Conservation (phyloP, 1,140 invertebrate species). For the Scaptomyza montana region DNA sequence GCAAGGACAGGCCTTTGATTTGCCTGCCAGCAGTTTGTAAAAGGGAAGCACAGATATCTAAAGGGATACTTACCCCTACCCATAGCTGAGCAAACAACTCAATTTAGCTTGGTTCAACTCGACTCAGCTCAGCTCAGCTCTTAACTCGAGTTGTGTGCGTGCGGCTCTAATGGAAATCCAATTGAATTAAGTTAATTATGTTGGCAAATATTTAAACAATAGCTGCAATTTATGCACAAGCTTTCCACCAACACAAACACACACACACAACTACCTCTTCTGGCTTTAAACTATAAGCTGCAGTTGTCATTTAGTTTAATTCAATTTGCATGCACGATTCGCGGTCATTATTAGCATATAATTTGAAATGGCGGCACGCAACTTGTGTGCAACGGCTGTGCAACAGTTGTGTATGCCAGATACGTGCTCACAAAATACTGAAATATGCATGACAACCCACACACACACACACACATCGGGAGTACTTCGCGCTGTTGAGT, state of each 20-base stretch:
- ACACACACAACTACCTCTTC: neutral
- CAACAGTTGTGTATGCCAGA: conserved; percentile 37
- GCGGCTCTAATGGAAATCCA: conserved; percentile 77
- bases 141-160: conserved; percentile 45
- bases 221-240: conserved; percentile 71
- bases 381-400: conserved; percentile 55
- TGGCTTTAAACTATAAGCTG: conserved; percentile 45
- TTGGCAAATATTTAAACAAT: conserved; percentile 83
- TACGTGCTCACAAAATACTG: conserved; percentile 43
- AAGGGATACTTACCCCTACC: conserved; percentile 41
- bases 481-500: conserved; percentile 33
- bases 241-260: conserved; percentile 15
- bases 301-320: conserved; percentile 69
- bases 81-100: conserved; percentile 69
- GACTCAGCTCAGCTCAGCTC: conserved; percentile 12
- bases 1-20: conserved; percentile 65
- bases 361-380: conserved; percentile 37
- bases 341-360: conserved; percentile 53
- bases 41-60: neutral
- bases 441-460: conserved; percentile 45
- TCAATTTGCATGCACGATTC: conserved; percentile 50
- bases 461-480: neutral
- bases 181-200: conserved; percentile 84
- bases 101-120: conserved; percentile 9
- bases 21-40: conserved; percentile 27